Evolutionary conservation across 1,140 invertebrate genomes (phyloP).

Genomic region (Danaus plexippus): DNA sequence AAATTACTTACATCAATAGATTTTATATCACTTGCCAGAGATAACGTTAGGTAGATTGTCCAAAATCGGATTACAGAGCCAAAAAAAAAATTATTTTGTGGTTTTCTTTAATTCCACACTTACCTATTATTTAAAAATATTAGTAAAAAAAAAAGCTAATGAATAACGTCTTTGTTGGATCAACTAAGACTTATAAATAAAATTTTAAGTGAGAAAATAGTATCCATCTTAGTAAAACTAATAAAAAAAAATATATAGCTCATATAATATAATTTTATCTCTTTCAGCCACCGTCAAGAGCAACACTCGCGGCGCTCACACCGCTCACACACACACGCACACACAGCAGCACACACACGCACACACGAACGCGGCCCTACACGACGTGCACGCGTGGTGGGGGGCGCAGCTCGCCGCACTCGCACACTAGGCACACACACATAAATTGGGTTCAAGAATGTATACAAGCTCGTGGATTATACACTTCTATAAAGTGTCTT

Average conservation of each 20-base stretch:
- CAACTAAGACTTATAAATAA: neutral
- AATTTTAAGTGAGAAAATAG: neutral
- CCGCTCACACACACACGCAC: neutral
- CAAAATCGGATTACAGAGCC: no score
- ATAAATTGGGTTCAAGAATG: no score
- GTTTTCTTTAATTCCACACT: no score
- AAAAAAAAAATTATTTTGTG: no score
- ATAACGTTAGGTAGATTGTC: no score
- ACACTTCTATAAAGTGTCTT: no score
- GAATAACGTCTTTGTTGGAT: neutral
- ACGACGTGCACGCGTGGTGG: conserved; percentile 59
- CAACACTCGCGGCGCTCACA: conserved; percentile 24
- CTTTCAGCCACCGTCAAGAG: conserved; percentile 24
- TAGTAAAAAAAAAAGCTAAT: neutral
- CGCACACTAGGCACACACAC: conserved; percentile 8
- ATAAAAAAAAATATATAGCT: neutral
- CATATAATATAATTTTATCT: conserved; percentile 6
- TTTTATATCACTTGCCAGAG: no score
- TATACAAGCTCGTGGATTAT: no score
- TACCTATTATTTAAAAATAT: conserved; percentile 5
- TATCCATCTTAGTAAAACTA: neutral
- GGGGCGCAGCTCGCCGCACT: conserved; percentile 36
- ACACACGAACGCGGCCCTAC: conserved; percentile 28
- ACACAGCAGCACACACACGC: conserved; percentile 1
- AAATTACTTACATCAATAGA: no score